These are phyloP conservation scores for Amphimallon solstitiale DNA, from an alignment of 2,888 invertebrate species.

Conservation along the genomic window DNA sequence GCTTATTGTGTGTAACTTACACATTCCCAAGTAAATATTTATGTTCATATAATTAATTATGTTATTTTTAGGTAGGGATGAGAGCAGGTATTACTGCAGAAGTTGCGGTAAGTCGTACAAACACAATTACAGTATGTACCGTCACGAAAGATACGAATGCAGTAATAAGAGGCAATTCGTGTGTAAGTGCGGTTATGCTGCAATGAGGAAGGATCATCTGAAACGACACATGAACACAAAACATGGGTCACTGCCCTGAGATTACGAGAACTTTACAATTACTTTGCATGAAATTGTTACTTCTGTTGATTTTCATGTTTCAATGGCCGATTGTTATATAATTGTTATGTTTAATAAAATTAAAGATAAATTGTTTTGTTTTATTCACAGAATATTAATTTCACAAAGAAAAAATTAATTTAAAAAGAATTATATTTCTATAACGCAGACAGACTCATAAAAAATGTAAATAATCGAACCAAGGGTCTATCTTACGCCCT, in stretches of 20 bases:
- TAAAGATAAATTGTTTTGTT: no score
- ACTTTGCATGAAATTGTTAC: neutral
- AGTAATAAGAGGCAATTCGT: constrained; percentile 23
- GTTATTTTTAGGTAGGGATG: constrained; percentile 8
- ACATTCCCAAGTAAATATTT: neutral
- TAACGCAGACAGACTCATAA: no score
- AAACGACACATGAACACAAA: constrained; percentile 19
- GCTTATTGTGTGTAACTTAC: no score
- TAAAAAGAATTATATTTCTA: no score
- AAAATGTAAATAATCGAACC: no score
- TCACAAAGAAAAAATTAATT: no score
- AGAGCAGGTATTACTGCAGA: constrained; percentile 14
- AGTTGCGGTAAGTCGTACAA: constrained; percentile 23
- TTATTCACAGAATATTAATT: no score
- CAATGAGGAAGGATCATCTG: constrained; percentile 32
- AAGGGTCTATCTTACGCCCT: no score
- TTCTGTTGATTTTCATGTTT: neutral
- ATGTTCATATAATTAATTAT: neutral
- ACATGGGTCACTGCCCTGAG: constrained; percentile 1
- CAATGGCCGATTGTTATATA: no score
- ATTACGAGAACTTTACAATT: neutral
- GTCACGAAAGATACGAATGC: constrained; percentile 36
- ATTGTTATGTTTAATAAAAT: no score
- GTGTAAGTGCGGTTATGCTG: constrained; percentile 27
- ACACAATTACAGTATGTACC: constrained; percentile 19